Evolutionary conservation across 2,797 vertebrate species (phyloP).

Genomic region (Enteromius paludinosus): DNA sequence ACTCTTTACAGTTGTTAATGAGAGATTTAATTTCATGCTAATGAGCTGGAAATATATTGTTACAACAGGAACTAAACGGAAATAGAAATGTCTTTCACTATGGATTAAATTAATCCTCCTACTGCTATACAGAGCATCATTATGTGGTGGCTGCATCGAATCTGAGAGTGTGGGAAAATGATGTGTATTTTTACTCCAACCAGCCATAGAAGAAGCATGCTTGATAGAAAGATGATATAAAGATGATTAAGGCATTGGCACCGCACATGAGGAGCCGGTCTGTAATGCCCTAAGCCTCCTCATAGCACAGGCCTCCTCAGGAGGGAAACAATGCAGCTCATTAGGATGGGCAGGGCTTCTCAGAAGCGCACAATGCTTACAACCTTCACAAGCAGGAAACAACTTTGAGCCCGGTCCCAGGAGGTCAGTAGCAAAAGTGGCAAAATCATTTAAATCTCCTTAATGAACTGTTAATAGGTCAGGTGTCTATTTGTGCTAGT

Average conservation of each 20-base stretch:
- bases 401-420: conserved; percentile 47
- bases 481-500: conserved; percentile 47
- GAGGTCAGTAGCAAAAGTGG: conserved; percentile 61
- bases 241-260: conserved; percentile 28
- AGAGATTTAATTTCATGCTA: conserved; percentile 41
- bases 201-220: neutral
- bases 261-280: conserved; percentile 15
- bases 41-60: conserved; percentile 33
- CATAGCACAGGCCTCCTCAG: conserved; percentile 41
- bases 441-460: conserved; percentile 64
- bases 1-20: conserved; percentile 11
- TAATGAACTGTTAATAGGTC: conserved; percentile 64
- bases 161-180: conserved; percentile 5
- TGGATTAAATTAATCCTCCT: conserved; percentile 20
- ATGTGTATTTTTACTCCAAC: neutral
- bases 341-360: conserved; percentile 60
- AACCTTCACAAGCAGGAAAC: conserved; percentile 58
- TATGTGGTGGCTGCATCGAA: conserved; percentile 3
- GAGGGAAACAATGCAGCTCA: conserved; percentile 56
- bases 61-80: conserved; percentile 14
- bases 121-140: neutral
- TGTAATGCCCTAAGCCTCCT: conserved; percentile 28
- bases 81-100: neutral
- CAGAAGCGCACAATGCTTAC: conserved; percentile 54
- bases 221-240: conserved; percentile 27